Base-by-base conservation (phyloP, 2,797 vertebrate genomes). In the Acipenser transmontanus region DNA sequence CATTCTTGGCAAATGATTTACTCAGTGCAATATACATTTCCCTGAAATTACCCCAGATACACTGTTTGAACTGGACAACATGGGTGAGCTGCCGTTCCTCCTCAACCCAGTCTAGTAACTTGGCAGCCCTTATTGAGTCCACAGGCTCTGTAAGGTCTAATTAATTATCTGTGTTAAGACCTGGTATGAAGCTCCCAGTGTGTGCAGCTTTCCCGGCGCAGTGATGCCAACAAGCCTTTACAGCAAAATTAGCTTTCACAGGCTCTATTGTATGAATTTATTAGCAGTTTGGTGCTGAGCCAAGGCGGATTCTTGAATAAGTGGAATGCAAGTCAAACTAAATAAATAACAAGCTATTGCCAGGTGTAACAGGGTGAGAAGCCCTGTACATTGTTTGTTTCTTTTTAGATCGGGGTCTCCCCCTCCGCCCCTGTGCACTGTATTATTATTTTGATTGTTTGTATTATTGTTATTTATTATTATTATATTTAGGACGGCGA, bases 181-280 rank as follows among this genome's bases (percentile, higher is more conserved):
- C 54, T 57, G 54, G 54, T 57, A 11, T 57, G 9, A 57, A 34
- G 4, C 7, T 57, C 54, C 54, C 54, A 57, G 54, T n/a, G 12
- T 57, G 54, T 13, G 14, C 12, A n/a, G 14, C 54, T 57, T n/a
- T 7, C 12, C 1, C 6, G 11, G 12, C 12, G 7, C 12, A 57
- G 12, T 11, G 14, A 11, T 57, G 54, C 12, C 9, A 57, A 11
- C 54, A 57, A 34, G 6, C 12, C 9, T 34, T 34, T 57, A 7
- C 9, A n/a, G 8, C 54, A 57, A 57, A 57, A 57, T 57, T 57
- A 57, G 54, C 54, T 57, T 57, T 57, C 54, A 57, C 54, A 57
- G 54, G 54, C 54, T 57, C 11, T 57, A 57, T 57, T 57, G 54
- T 57, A 11, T 57, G 9, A 57, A 57, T 57, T 57, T 57, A 57